phyloP scores from a whole-genome alignment of 2,888 invertebrate genomes.

The Sturmia bella region DNA sequence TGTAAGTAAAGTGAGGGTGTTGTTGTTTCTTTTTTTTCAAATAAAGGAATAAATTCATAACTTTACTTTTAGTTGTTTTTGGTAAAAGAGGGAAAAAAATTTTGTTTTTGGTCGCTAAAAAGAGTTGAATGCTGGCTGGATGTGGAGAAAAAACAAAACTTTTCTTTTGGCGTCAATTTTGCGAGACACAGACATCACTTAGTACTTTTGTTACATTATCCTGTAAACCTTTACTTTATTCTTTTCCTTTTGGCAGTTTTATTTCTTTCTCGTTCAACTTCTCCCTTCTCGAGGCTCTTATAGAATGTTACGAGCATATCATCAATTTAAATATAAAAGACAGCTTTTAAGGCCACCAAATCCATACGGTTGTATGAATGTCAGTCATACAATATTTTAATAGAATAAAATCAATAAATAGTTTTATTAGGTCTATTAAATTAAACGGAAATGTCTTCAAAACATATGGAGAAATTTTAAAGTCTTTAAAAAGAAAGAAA shows the following conservation, averaged over 20 bases:
- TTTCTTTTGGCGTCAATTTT: slow-evolving; percentile 78
- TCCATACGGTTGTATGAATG: slow-evolving; percentile 18
- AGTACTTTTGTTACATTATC: slow-evolving; percentile 68
- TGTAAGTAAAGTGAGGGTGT: slow-evolving; percentile 48
- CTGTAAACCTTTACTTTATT: slow-evolving; percentile 67
- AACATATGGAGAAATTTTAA: slow-evolving; percentile 14
- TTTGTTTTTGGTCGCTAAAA: slow-evolving; percentile 27
- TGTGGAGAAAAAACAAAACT: slow-evolving; percentile 68
- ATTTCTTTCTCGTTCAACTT: not conserved
- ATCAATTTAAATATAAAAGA: slow-evolving; percentile 54
- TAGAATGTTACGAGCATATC: slow-evolving; percentile 63
- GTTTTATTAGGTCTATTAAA: slow-evolving; percentile 61
- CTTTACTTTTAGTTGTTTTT: slow-evolving; percentile 69
- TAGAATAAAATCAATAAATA: slow-evolving; percentile 63
- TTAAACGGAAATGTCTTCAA: slow-evolving; percentile 1
- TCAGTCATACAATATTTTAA: slow-evolving; percentile 50
- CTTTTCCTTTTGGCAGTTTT: slow-evolving; percentile 39
- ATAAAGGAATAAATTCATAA: slow-evolving; percentile 69
- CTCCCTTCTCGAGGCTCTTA: slow-evolving; percentile 57
- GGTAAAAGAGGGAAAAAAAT: slow-evolving; percentile 34
- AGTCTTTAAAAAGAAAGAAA: not conserved
- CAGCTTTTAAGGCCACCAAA: slow-evolving; percentile 46
- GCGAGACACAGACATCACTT: slow-evolving; percentile 70
- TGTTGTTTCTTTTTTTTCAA: slow-evolving; percentile 58
- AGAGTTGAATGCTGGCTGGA: slow-evolving; percentile 51